Conservation (phyloP, 2,888 invertebrate genomes). For the Melolontha melolontha region DNA sequence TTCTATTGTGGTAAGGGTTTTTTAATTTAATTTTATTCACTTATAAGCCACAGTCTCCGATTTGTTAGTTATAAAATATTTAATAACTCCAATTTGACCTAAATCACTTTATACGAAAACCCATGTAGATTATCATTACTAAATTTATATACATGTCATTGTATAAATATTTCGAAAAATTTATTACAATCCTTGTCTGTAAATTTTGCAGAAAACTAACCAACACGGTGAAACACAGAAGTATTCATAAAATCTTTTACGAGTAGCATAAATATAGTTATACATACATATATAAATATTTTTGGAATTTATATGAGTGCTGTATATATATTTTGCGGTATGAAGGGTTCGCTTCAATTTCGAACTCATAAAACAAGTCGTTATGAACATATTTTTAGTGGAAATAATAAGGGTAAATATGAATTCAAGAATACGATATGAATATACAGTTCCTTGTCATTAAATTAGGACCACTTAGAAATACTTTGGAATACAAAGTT, state of each 20-base stretch:
- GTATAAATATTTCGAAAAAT: slow-evolving; percentile 8
- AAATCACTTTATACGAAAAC: not conserved
- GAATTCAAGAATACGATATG: too few species aligned
- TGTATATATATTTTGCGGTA: slow-evolving; percentile 1
- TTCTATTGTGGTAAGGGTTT: too few species aligned
- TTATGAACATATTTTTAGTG: too few species aligned
- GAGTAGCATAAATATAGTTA: slow-evolving; percentile 22
- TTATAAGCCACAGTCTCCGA: too few species aligned
- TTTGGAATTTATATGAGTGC: slow-evolving; percentile 10
- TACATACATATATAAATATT: slow-evolving; percentile 20
- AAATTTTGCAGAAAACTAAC: slow-evolving; percentile 24
- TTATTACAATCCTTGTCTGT: slow-evolving; percentile 12
- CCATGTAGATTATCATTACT: not conserved
- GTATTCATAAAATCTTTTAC: slow-evolving; percentile 31
- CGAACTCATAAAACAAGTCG: too few species aligned
- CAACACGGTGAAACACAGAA: not conserved
- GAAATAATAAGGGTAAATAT: too few species aligned
- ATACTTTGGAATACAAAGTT: too few species aligned
- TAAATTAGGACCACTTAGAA: too few species aligned
- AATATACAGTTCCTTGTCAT: too few species aligned
- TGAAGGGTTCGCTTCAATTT: not conserved
- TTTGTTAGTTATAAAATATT: too few species aligned
- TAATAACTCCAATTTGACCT: not conserved
- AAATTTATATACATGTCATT: slow-evolving; percentile 15
- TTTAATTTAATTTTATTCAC: too few species aligned